Base-by-base conservation (phyloP, 2,888 invertebrate species). In the Priocnemis perturbator region DNA sequence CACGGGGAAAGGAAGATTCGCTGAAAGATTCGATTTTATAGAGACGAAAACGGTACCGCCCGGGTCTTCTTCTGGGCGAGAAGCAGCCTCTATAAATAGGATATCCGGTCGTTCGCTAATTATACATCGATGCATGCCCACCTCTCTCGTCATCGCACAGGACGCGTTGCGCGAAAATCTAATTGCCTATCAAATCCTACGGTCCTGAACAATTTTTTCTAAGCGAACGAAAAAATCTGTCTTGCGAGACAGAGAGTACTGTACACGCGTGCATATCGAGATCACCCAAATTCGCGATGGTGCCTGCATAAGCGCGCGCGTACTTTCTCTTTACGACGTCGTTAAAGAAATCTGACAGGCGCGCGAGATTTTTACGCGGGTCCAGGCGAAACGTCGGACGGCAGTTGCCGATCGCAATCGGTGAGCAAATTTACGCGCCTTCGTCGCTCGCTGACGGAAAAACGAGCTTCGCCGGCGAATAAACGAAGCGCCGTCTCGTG, bases 41-140 rank as follows among this genome's bases (percentile, higher is more conserved):
- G 21, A 68, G 53, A 62, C 72, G 68, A 61, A 63, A 64, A 59
- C 71, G 67, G 67, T 52, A 64, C 64, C 59, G 69, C 74, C 79
- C 72, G 74, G 79, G 50, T 17, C 50, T 50, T 71, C 71, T 67
- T 79, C 69, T 70, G 74, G 74, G 78, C 62, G 70, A 69, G 69
- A 72, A 73, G 72, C 72, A 69, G 71, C 58, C 74, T 74, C 78
- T 79, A 79, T 79, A 79, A 79, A 79, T 79, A 79, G 84, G 81
- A 74, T 79, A 80, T 84, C 84, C 83, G 85, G 82, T 78, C 78
- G 81, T 78, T 83, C 76, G 85, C 88, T 89, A 89, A 88, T 88
- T 88, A 88, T 89, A 88, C 77, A 78, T 76, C 77, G 77, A 79
- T 83, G 80, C 81, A 73, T 48, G 26, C 64, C 69, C 69, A 74